phyloP scores from a whole-genome alignment of 2,113 vertebrate genomes.

The Equus przewalskii region DNA sequence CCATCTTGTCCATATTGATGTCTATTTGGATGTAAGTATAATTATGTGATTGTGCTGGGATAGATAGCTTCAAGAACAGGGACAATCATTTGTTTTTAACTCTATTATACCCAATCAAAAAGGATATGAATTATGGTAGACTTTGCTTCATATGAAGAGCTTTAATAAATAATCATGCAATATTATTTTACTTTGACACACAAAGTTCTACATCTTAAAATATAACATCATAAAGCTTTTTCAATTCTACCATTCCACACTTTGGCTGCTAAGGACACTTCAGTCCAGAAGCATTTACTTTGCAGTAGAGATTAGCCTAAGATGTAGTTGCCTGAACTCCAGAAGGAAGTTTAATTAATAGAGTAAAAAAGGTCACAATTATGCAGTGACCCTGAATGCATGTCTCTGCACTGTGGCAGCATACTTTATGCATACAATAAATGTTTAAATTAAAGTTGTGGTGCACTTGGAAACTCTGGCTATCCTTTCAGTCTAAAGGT shows the following conservation, averaged over 20 bases:
- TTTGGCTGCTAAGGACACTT: neutral
- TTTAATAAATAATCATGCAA: neutral
- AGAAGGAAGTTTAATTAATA: neutral
- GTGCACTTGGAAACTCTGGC: neutral
- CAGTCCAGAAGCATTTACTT: neutral
- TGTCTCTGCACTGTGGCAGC: neutral
- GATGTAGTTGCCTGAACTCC: neutral
- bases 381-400: neutral
- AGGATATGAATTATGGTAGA: neutral
- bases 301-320: neutral
- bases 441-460: constrained; percentile 14
- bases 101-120: neutral
- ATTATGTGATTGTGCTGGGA: neutral
- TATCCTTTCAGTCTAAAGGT: neutral
- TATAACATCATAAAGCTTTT: neutral
- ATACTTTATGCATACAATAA: neutral
- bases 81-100: neutral
- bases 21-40: neutral
- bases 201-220: neutral
- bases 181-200: neutral
- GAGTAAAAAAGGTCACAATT: neutral
- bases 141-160: neutral
- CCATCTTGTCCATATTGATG: neutral
- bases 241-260: neutral
- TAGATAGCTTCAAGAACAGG: neutral